phyloP scores from a whole-genome alignment of 2,888 invertebrate genomes.

The Sympetrum striolatum region DNA sequence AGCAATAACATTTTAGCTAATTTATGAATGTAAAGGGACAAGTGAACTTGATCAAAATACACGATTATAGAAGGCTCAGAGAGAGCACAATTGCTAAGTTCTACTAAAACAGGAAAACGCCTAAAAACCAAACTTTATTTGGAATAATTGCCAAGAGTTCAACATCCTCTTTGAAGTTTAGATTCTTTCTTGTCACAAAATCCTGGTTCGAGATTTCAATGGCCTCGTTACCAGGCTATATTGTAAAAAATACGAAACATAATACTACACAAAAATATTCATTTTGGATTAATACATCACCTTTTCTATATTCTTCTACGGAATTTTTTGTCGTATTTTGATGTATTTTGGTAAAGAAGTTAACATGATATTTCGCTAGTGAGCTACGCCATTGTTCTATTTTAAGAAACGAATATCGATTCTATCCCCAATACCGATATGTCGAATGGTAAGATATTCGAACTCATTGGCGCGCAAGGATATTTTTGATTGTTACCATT shows the following conservation, averaged over 20 bases:
- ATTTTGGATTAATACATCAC: neutral
- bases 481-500: no score
- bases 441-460: neutral
- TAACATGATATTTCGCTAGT: slow-evolving; percentile 12
- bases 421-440: neutral
- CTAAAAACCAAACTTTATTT: neutral
- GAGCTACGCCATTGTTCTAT: slow-evolving; percentile 34
- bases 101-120: neutral
- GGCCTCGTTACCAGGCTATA: slow-evolving; percentile 18
- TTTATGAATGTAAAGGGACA: no score
- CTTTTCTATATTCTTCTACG: neutral
- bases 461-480: neutral
- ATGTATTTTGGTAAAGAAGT: neutral
- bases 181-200: neutral
- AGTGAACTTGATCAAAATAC: no score
- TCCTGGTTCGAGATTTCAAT: slow-evolving; percentile 38
- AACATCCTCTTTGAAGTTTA: neutral
- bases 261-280: neutral
- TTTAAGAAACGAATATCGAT: neutral
- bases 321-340: neutral
- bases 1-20: no score
- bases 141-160: neutral
- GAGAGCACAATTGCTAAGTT: no score
- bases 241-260: neutral
- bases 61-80: no score